A percentile compares a stretch with the other conserved stretches of the same genome.
phyloP scores from a whole-genome alignment of 2,888 invertebrate genomes.

The Gastrophysa polygoni region DNA sequence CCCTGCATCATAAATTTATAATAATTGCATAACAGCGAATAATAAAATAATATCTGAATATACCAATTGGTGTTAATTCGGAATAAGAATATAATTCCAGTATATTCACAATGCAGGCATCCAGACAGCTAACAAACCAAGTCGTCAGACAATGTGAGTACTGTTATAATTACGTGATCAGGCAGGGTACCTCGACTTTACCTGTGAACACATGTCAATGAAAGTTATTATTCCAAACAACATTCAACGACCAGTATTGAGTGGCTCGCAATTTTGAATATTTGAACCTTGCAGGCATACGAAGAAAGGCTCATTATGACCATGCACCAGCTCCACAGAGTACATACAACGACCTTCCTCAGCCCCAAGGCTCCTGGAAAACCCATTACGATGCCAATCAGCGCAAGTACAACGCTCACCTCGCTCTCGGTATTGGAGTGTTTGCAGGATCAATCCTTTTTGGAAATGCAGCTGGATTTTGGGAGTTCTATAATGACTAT shows the following conservation, averaged over 20 bases:
- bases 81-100: background rate
- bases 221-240: too few relatives aligned
- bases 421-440: slow-evolving; percentile 66
- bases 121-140: slow-evolving; percentile 23
- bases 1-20: too few relatives aligned
- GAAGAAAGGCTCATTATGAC: slow-evolving; percentile 33
- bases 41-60: background rate
- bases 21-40: background rate
- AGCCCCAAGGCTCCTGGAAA: slow-evolving; percentile 81
- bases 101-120: slow-evolving; percentile 28
- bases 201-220: too few relatives aligned
- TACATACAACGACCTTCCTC: slow-evolving; percentile 78
- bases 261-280: too few relatives aligned
- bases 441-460: slow-evolving; percentile 57
- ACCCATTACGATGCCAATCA: slow-evolving; percentile 69
- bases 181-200: too few relatives aligned
- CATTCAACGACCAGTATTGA: too few relatives aligned
- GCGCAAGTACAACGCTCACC: slow-evolving; percentile 69
- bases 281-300: slow-evolving; percentile 30
- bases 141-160: slow-evolving; percentile 27
- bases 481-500: slow-evolving; percentile 68
- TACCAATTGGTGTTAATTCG: background rate
- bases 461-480: slow-evolving; percentile 66
- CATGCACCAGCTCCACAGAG: slow-evolving; percentile 41
- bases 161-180: background rate